Evolutionary conservation across 2,113 vertebrate genomes (phyloP).

Genomic region (Malurus melanocephalus): DNA sequence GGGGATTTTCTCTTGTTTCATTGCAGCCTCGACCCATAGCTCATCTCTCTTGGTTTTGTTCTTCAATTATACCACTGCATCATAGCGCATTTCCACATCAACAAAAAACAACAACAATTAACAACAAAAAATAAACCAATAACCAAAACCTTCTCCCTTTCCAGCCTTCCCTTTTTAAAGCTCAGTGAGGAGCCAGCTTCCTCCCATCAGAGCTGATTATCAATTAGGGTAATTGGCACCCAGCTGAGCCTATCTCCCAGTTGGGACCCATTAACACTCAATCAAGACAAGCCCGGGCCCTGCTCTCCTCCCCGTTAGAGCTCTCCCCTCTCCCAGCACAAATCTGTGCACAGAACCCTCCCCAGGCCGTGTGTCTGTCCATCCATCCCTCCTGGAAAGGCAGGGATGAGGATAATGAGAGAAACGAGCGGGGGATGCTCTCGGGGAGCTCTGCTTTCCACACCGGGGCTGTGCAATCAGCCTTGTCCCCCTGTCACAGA

Average conservation of each 20-base stretch:
- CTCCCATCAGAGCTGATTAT: slow-evolving; percentile 23
- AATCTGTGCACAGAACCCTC: background rate
- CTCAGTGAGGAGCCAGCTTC: background rate
- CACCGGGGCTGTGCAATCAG: background rate
- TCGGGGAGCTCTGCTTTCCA: background rate
- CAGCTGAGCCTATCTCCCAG: slow-evolving; percentile 50
- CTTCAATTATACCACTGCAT: background rate
- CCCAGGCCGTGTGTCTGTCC: background rate
- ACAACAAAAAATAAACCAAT: background rate
- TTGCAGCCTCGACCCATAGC: background rate
- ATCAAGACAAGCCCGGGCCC: background rate
- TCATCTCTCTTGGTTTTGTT: no score
- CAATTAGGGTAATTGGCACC: slow-evolving; percentile 39
- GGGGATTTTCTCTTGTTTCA: background rate
- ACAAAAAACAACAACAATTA: background rate
- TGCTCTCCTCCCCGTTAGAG: background rate
- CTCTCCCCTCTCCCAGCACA: background rate
- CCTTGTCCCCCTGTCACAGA: background rate
- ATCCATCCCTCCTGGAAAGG: background rate
- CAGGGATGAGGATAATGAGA: background rate
- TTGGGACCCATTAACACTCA: slow-evolving; percentile 49
- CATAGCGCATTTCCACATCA: background rate
- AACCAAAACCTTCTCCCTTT: background rate
- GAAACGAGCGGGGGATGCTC: background rate
- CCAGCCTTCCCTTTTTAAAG: background rate